Percentiles rank a stretch among this genome's conserved stretches.
These are phyloP conservation scores for Papilio gigon DNA, from an alignment of 2,888 invertebrate species.

Conservation along the genomic window DNA sequence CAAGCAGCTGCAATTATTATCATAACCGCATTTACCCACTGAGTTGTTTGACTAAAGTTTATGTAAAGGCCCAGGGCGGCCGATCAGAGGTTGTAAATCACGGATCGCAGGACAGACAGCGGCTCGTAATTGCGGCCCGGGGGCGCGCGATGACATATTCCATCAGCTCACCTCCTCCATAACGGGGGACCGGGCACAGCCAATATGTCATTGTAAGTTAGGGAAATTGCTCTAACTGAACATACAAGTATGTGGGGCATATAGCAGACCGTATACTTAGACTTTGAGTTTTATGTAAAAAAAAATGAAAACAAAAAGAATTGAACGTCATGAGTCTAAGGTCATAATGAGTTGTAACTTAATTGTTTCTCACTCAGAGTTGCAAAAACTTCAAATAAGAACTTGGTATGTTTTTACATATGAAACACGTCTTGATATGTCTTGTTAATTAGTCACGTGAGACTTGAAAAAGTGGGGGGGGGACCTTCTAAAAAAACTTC, in stretches of 20 bases:
- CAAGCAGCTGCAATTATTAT: constrained; percentile 45
- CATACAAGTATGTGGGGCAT: constrained; percentile 60
- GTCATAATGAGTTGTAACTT: too few species aligned
- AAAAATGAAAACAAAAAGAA: not conserved
- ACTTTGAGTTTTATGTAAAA: not conserved
- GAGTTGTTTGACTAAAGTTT: constrained; percentile 59
- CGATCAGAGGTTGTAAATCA: constrained; percentile 72
- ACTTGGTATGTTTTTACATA: too few species aligned
- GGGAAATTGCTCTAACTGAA: constrained; percentile 73
- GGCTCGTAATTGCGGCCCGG: constrained; percentile 67
- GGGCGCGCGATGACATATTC: constrained; percentile 75
- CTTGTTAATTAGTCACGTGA: too few species aligned
- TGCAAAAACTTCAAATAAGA: too few species aligned
- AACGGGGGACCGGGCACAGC: constrained; percentile 55
- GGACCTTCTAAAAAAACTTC: too few species aligned
- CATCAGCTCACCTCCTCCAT: constrained; percentile 63
- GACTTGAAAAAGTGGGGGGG: too few species aligned
- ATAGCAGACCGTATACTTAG: not conserved
- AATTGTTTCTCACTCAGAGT: too few species aligned
- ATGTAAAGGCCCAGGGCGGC: constrained; percentile 63
- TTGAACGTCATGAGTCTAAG: not conserved
- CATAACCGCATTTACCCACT: constrained; percentile 52
- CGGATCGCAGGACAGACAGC: constrained; percentile 58
- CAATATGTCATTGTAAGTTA: constrained; percentile 75
- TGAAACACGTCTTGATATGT: too few species aligned